Evolutionary conservation across 2,113 vertebrate species (phyloP).

Genomic region (Hepsetus odoe): DNA sequence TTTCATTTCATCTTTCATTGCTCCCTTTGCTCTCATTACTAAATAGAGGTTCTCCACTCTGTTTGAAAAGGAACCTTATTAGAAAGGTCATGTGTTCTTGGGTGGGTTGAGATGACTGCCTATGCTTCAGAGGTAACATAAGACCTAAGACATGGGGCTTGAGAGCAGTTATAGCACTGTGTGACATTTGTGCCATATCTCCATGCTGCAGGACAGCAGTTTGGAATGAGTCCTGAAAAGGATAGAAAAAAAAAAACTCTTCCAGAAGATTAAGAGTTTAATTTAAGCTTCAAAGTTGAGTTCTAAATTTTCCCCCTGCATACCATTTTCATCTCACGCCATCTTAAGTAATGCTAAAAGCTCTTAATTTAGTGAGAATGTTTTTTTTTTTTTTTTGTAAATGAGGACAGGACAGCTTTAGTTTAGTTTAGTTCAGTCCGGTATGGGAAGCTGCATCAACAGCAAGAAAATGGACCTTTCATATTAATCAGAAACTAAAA

Average conservation of each 20-base stretch:
- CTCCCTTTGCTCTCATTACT: too few species aligned
- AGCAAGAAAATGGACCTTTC: neutral
- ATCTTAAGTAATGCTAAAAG: slow-evolving; percentile 26
- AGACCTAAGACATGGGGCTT: neutral
- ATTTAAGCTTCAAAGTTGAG: slow-evolving; percentile 41
- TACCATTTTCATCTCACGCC: slow-evolving; percentile 2
- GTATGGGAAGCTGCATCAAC: neutral
- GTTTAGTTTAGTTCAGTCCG: neutral
- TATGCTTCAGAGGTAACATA: neutral
- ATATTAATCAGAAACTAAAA: neutral
- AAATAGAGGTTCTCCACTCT: neutral
- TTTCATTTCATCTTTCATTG: too few species aligned
- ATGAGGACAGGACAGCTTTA: neutral
- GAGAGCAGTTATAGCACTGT: neutral
- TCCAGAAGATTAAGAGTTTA: slow-evolving; percentile 44
- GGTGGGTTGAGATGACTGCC: neutral
- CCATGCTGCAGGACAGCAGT: slow-evolving; percentile 7
- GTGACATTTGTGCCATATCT: slow-evolving; percentile 2
- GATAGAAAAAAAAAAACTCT: neutral
- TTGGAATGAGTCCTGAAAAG: slow-evolving; percentile 4
- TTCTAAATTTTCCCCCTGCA: slow-evolving; percentile 32
- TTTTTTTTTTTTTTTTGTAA: neutral
- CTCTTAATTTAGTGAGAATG: slow-evolving; percentile 23
- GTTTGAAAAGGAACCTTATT: neutral
- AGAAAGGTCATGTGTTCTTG: neutral